Evolutionary conservation across 2,797 vertebrate genomes (phyloP).

Genomic region (Lepilemur septentrionalis): DNA sequence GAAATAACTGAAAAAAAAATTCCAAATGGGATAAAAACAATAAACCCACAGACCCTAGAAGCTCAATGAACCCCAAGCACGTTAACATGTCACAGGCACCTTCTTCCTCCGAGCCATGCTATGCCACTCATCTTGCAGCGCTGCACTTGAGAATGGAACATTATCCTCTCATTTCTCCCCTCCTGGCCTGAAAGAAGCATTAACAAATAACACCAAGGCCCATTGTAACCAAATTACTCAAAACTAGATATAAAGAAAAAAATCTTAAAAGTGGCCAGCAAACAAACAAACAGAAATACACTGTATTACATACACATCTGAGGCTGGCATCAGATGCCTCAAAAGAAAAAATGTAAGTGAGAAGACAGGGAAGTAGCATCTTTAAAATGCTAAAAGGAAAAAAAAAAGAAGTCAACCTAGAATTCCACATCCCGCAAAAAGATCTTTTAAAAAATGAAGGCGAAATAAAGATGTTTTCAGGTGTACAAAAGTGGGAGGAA

Average conservation of each 20-base stretch:
- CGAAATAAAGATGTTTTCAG: neutral
- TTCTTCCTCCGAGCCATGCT: neutral
- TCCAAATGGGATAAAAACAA: neutral
- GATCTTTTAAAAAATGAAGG: neutral
- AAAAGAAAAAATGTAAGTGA: neutral
- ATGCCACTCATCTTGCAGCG: too few species aligned
- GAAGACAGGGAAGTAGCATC: neutral
- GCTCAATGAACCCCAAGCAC: neutral
- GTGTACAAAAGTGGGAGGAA: neutral
- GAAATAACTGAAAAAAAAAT: neutral
- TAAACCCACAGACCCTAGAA: neutral
- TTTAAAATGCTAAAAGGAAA: neutral
- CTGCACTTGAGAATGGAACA: neutral
- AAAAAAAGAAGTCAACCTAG: neutral
- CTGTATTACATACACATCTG: neutral
- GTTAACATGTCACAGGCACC: too few species aligned
- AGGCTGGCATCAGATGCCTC: neutral
- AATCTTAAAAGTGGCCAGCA: neutral
- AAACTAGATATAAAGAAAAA: neutral
- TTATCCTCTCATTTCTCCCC: too few species aligned
- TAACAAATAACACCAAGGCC: neutral
- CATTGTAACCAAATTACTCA: neutral
- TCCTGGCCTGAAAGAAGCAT: neutral
- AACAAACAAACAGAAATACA: neutral
- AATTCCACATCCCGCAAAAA: neutral